A percentile compares a stretch with the other conserved stretches of the same genome.
Evolutionary conservation across 2,888 invertebrate species (phyloP).

Genomic region (Dasysyrphus albostriatus): DNA sequence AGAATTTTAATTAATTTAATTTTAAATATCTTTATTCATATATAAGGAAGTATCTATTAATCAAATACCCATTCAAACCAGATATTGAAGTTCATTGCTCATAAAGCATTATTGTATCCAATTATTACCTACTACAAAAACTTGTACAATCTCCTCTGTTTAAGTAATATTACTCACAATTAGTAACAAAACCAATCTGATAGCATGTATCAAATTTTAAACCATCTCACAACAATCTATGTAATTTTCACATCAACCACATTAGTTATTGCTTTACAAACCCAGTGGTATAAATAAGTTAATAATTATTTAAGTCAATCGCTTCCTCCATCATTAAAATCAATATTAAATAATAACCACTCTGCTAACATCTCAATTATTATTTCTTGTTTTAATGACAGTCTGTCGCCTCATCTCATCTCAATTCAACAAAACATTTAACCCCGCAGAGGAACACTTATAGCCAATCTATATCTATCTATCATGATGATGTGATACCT

Average conservation of each 20-base stretch:
- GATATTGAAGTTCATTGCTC: no score
- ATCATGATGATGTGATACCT: slow-evolving; percentile 11
- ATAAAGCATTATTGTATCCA: no score
- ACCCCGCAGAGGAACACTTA: slow-evolving; percentile 22
- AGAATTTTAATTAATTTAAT: no score
- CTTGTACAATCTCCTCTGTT: background rate
- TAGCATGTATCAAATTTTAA: slow-evolving; percentile 37
- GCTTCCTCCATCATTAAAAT: slow-evolving; percentile 72
- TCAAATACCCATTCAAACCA: no score
- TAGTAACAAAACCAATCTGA: slow-evolving; percentile 6
- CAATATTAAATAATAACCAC: slow-evolving; percentile 74
- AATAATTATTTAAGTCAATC: slow-evolving; percentile 46
- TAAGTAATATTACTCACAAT: slow-evolving; percentile 3
- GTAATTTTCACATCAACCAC: slow-evolving; percentile 70
- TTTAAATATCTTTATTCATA: no score
- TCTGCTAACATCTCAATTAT: slow-evolving; percentile 72
- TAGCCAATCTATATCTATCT: background rate
- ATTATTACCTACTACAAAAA: no score
- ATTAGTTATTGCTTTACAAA: slow-evolving; percentile 36
- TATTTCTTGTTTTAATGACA: slow-evolving; percentile 38
- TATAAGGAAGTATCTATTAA: no score
- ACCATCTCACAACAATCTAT: background rate
- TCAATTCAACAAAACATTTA: slow-evolving; percentile 28
- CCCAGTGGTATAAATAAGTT: slow-evolving; percentile 14
- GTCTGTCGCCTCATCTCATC: slow-evolving; percentile 61